A percentile compares a stretch with the other conserved stretches of the same genome.
Evolutionary conservation across 2,888 invertebrate species (phyloP).

Genomic region (Crepidodera aurea): DNA sequence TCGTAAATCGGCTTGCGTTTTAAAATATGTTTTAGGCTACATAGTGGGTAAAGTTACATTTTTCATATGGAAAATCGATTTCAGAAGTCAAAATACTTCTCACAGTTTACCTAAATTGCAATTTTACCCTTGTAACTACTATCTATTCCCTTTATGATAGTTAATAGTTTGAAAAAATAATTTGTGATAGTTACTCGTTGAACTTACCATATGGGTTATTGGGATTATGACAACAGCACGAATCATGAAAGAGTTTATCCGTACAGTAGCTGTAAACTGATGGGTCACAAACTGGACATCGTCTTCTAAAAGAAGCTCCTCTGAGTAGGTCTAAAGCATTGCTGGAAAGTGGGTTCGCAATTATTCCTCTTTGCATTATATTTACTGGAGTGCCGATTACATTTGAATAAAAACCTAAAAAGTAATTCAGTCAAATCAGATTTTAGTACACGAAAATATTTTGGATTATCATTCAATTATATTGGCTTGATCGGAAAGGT

Average conservation of each 20-base stretch:
- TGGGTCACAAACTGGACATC: conserved; percentile 79
- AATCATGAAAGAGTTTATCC: conserved; percentile 77
- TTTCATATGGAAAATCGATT: background rate
- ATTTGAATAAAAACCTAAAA: background rate
- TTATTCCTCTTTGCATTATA: background rate
- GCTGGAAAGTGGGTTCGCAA: background rate
- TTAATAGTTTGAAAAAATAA: too few relatives aligned
- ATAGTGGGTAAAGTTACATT: background rate
- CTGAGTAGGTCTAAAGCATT: conserved; percentile 18
- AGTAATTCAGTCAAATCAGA: too few relatives aligned
- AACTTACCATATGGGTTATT: conserved; percentile 61
- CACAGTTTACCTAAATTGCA: too few relatives aligned
- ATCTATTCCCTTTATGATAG: too few relatives aligned
- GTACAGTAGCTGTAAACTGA: conserved; percentile 81
- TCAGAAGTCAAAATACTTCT: background rate
- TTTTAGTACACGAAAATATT: too few relatives aligned
- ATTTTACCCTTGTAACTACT: too few relatives aligned
- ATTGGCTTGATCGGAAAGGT: too few relatives aligned
- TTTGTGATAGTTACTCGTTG: too few relatives aligned
- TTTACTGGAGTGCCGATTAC: background rate
- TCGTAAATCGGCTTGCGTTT: background rate
- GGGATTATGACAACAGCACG: conserved; percentile 75
- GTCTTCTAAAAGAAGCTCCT: conserved; percentile 35
- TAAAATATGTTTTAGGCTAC: background rate
- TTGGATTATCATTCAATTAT: too few relatives aligned